Conservation (phyloP, 2,888 invertebrate genomes). For the Mylabris sibirica region DNA sequence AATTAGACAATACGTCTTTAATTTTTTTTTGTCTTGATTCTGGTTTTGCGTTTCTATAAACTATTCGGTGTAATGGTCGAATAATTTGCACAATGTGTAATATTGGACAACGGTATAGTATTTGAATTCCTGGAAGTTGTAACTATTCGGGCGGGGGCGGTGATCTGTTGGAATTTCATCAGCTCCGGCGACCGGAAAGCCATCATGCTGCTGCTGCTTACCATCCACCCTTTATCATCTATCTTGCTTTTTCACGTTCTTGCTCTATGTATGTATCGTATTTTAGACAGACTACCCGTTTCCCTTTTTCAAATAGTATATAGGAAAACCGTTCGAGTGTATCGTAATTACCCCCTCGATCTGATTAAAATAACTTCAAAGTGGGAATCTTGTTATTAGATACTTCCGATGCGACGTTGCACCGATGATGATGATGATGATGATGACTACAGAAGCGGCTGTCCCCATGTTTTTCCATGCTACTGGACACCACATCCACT, state of each 20-base stretch:
- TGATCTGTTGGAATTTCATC: constrained; percentile 64
- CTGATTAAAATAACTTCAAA: constrained; percentile 62
- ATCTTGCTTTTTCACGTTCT: constrained; percentile 45
- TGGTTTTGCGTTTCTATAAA: background rate
- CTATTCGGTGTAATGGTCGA: constrained; percentile 36
- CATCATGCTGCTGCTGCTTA: constrained; percentile 67
- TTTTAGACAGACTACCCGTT: constrained; percentile 18
- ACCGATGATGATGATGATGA: constrained; percentile 10
- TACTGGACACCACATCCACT: constrained; percentile 17
- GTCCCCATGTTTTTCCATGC: constrained; percentile 16
- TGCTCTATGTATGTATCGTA: constrained; percentile 11
- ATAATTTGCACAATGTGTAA: constrained; percentile 60
- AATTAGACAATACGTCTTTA: background rate
- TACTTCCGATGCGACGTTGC: constrained; percentile 39
- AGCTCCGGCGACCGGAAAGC: constrained; percentile 70
- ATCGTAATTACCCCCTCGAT: constrained; percentile 56
- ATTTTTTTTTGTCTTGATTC: background rate
- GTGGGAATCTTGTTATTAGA: constrained; percentile 60
- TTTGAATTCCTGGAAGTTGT: constrained; percentile 61
- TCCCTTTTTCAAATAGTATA: constrained; percentile 24
- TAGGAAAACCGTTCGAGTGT: constrained; percentile 54
- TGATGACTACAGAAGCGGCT: no score
- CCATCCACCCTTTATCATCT: constrained; percentile 49
- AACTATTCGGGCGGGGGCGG: constrained; percentile 60
- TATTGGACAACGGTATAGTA: constrained; percentile 55